Percentiles rank a stretch among this genome's conserved stretches.
phyloP scores from a whole-genome alignment of 2,888 invertebrate species.

The Chymomyza fuscimana region DNA sequence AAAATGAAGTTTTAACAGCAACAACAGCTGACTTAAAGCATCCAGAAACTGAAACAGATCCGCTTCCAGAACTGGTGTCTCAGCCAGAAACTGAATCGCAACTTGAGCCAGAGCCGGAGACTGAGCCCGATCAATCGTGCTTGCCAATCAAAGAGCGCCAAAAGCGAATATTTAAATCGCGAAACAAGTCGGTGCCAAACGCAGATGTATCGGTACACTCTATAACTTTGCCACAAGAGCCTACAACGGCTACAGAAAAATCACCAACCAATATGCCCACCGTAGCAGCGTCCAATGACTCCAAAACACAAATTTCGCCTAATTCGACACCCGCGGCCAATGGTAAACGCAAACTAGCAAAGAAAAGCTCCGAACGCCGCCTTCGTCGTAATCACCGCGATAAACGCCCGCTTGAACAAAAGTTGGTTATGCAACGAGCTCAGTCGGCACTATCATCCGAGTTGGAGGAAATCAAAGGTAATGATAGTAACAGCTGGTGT shows the following conservation, averaged over 20 bases:
- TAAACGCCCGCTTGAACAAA: background rate
- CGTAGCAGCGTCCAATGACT: background rate
- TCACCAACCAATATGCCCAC: background rate
- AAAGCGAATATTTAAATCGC: slow-evolving; percentile 78
- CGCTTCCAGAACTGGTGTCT: background rate
- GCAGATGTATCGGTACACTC: background rate
- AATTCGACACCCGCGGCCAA: background rate
- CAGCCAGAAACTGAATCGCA: background rate
- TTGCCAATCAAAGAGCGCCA: slow-evolving; percentile 79
- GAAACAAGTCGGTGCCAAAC: slow-evolving; percentile 62
- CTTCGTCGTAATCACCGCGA: background rate
- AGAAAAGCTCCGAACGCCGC: background rate
- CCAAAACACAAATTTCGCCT: background rate
- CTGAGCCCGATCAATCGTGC: slow-evolving; percentile 20
- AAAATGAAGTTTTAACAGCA: too few relatives aligned
- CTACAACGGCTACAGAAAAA: background rate
- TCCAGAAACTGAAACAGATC: background rate
- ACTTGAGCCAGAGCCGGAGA: background rate
- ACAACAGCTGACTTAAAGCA: too few relatives aligned
- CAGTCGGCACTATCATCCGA: background rate
- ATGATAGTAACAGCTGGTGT: background rate
- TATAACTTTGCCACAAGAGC: background rate
- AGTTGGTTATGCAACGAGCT: background rate
- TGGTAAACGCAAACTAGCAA: background rate
- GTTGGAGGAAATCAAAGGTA: background rate